Percentiles rank a stretch among this genome's conserved stretches.
phyloP scores from a whole-genome alignment of 2,113 vertebrate genomes.

The Chionomys nivalis region DNA sequence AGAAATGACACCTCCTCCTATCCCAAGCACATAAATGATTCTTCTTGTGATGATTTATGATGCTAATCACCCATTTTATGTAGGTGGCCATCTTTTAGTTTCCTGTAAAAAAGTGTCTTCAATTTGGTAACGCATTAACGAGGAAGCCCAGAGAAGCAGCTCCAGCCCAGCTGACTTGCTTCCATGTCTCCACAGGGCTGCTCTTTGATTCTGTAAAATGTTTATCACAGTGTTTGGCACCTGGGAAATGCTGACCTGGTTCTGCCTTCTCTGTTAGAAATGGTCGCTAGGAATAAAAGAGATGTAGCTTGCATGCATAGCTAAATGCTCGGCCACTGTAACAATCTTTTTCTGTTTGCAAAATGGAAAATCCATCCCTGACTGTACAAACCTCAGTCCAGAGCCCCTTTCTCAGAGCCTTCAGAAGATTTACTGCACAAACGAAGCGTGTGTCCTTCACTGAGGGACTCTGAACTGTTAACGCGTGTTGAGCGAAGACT shows the following conservation, averaged over 20 bases:
- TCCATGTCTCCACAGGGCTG: not conserved
- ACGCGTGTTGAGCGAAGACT: not conserved
- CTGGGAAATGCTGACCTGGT: not conserved
- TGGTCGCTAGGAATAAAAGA: not conserved
- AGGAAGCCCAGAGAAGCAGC: not conserved
- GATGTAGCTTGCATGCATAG: not conserved
- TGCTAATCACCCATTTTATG: not conserved
- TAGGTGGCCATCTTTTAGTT: not conserved
- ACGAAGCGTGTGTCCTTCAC: not conserved
- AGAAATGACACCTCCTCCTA: not conserved
- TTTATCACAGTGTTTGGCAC: not conserved
- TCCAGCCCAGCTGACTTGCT: not conserved
- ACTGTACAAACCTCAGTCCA: not conserved
- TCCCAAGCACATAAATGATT: not conserved
- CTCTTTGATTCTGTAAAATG: not conserved
- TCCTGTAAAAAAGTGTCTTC: slow-evolving; percentile 16
- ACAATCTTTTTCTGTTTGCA: not conserved
- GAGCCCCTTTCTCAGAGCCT: not conserved
- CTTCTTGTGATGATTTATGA: not conserved
- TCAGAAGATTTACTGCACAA: not conserved
- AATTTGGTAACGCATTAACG: not conserved
- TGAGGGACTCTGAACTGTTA: not conserved
- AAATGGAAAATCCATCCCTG: not conserved
- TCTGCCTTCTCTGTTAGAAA: not conserved
- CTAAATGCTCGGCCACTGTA: not conserved